Conservation (phyloP, 2,888 invertebrate genomes). For the Hipparchia sbordonii region DNA sequence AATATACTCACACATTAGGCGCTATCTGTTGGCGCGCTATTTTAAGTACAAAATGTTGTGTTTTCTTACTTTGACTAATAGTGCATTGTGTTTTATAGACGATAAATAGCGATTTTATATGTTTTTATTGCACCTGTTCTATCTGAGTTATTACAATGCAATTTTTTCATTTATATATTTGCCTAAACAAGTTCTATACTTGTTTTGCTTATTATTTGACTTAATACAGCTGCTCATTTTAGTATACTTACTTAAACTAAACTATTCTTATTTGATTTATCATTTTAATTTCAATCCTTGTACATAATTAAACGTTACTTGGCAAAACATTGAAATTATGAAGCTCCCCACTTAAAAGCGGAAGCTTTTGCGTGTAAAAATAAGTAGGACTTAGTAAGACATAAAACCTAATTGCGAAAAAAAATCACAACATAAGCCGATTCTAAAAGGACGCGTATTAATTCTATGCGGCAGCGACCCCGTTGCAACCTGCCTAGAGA, state of each 20-base stretch:
- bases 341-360: slow-evolving; percentile 15
- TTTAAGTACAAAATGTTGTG: slow-evolving; percentile 41
- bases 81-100: slow-evolving; percentile 27
- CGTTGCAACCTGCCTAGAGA: slow-evolving; percentile 20
- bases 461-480: slow-evolving; percentile 30
- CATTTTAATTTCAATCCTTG: no score
- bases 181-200: no score
- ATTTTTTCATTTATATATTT: no score
- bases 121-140: background rate
- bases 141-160: background rate
- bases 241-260: background rate
- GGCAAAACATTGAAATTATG: background rate
- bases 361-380: slow-evolving; percentile 12
- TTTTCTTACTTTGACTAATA: slow-evolving; percentile 34
- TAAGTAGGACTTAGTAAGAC: slow-evolving; percentile 12
- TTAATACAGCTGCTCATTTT: no score
- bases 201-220: no score
- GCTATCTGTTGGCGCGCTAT: slow-evolving; percentile 45
- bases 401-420: slow-evolving; percentile 35
- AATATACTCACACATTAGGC: slow-evolving; percentile 51
- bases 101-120: slow-evolving; percentile 2
- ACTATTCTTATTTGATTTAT: background rate
- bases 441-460: slow-evolving; percentile 34
- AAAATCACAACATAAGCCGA: slow-evolving; percentile 31
- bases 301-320: no score